Evolutionary conservation across 37 sponge, comb jelly and placozoan genomes (phyloP), one percentile per base, ranked within the genome.

Genomic region (Geodia barretti): DNA sequence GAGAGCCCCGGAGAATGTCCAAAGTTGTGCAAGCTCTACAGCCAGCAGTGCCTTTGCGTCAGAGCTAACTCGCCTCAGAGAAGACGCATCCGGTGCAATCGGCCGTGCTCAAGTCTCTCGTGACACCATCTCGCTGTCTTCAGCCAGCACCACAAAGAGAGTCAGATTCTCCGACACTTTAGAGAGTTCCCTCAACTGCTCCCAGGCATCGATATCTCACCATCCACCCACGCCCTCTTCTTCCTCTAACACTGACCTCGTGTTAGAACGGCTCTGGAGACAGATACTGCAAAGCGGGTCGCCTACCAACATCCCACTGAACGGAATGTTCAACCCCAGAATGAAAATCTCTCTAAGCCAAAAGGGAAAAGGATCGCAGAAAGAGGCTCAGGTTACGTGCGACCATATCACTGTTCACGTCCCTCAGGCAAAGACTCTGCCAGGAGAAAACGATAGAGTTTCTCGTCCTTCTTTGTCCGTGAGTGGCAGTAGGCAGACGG

Each of bases 291-390:
- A 79, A 73, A 86, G 41, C 38, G 79, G 72, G 17, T 39, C 69
- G 35, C 31, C 61, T 31, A 24, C 69, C 25, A 61, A 68, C 4
- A 20, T 21, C n/a, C 42, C 35, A 37, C 77, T 70, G 9, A 84
- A 69, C 26, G 68, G 83, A 54, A 73, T 73, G 14, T 73, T 74
- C 63, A 71, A 78, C 21, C 74, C 79, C 66, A 86, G 36, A 61
- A 86, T 78, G 86, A 86, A 61, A 28, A 25, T 70, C 26, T 43
- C 74, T 5, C 79, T 86, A 8, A 65, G 71, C 7, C 30, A 70
- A 26, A 83, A 74, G 21, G 28, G 23, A 21, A 1, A 36, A 20
- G 20, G 24, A 77, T 17, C 43, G 8, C 68, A 5, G 28, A 65
- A n/a, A 31, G 67, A 47, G 9, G 17, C 41, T 35, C 61, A 32